phyloP scores from a whole-genome alignment of 1,140 invertebrate genomes.

The Pentalonia nigronervosa region DNA sequence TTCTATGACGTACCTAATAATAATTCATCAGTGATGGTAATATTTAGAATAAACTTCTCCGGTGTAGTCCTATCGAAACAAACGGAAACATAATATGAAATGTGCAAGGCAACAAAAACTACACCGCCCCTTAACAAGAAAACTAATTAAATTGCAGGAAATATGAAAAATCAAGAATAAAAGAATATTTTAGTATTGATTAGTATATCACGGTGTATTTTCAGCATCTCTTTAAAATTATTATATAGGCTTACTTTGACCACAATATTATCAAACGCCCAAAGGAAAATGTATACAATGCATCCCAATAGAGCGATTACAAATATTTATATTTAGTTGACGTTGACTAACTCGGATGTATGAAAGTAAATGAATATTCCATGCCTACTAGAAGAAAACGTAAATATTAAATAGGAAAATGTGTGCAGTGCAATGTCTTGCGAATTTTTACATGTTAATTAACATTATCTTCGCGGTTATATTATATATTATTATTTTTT shows the following conservation, averaged over 20 bases:
- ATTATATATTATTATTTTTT: background rate
- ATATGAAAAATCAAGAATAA: background rate
- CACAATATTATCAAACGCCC: background rate
- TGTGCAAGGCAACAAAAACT: background rate
- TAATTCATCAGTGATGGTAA: no score
- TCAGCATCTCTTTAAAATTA: background rate
- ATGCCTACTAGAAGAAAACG: background rate
- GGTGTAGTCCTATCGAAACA: background rate
- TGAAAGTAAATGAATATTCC: background rate
- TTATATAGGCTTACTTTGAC: background rate
- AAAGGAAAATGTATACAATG: background rate
- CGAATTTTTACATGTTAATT: background rate
- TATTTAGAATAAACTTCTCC: no score
- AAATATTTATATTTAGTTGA: background rate
- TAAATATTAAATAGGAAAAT: background rate
- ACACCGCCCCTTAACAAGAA: background rate
- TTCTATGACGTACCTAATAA: no score
- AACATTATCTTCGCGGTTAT: background rate
- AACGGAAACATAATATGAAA: background rate
- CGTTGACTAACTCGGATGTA: background rate
- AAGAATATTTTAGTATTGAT: background rate
- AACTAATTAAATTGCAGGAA: background rate
- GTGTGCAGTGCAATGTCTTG: background rate
- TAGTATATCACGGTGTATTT: background rate
- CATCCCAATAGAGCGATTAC: background rate